phyloP scores from a whole-genome alignment of 2,888 invertebrate species.

The Parnassius smintheus region DNA sequence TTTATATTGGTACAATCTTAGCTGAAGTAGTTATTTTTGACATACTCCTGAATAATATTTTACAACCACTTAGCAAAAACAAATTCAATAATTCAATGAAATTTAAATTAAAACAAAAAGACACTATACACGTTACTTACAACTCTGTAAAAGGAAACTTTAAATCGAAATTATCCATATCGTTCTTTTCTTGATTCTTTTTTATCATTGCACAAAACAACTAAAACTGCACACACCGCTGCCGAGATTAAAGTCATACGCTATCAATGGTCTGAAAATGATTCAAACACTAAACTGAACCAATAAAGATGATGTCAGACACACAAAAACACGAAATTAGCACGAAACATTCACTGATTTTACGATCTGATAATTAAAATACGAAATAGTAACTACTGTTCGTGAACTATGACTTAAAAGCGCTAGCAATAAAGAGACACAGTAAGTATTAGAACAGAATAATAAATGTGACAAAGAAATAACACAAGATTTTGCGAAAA shows the following conservation, averaged over 20 bases:
- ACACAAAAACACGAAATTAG: constrained; percentile 55
- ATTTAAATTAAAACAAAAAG: too few relatives aligned
- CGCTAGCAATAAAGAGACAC: too few relatives aligned
- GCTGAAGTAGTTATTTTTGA: too few relatives aligned
- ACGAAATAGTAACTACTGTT: too few relatives aligned
- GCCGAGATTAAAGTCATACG: constrained; percentile 48
- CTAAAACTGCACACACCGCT: constrained; percentile 29
- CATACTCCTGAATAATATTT: too few relatives aligned
- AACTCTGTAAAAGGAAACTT: constrained; percentile 42
- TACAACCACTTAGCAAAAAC: too few relatives aligned
- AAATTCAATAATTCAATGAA: too few relatives aligned
- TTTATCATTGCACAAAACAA: constrained; percentile 19
- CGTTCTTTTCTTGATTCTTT: constrained; percentile 19
- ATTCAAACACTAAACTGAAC: constrained; percentile 59
- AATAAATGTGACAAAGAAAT: too few relatives aligned
- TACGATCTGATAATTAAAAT: constrained; percentile 45
- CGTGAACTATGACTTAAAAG: too few relatives aligned
- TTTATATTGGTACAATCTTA: too few relatives aligned
- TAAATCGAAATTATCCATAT: constrained; percentile 46
- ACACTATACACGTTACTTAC: constrained; percentile 40
- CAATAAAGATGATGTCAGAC: constrained; percentile 60
- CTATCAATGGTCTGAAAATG: constrained; percentile 44
- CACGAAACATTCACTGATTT: constrained; percentile 47
- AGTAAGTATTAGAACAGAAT: too few relatives aligned
- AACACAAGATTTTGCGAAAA: not conserved